Conservation (phyloP, 2,797 vertebrate species). For the Coregonus sp. region DNA sequence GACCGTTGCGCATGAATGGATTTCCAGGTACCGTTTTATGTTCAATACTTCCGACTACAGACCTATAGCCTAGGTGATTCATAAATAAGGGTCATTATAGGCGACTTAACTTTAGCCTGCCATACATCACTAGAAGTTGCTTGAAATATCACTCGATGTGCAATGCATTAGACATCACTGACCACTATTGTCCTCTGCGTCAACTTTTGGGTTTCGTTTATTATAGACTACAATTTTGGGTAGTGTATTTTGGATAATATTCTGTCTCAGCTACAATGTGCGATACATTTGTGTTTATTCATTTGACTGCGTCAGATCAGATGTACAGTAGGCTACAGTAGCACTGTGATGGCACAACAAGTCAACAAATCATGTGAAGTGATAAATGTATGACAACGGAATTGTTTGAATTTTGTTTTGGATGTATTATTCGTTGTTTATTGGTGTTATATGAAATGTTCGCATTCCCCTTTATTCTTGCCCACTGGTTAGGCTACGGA, state of each 20-base stretch:
- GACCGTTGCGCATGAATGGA: constrained; percentile 1
- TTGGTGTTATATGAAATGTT: not conserved
- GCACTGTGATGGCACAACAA: not conserved
- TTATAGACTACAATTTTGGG: not conserved
- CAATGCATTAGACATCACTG: not conserved
- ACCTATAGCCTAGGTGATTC: not conserved
- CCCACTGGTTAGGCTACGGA: not conserved
- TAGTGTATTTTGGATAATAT: not conserved
- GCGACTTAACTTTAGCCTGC: not conserved
- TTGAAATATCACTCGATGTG: not conserved
- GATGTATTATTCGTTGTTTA: not conserved
- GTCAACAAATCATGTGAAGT: not conserved
- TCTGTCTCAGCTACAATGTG: no score
- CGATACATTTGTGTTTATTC: not conserved
- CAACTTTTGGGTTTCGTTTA: not conserved
- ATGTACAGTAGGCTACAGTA: not conserved
- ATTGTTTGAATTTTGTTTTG: no score
- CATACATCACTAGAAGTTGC: not conserved
- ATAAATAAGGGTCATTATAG: not conserved
- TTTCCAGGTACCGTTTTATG: not conserved
- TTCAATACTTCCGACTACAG: not conserved
- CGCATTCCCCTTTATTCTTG: not conserved
- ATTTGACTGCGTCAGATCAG: not conserved
- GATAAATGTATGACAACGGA: not conserved
- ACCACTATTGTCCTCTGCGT: not conserved